Conservation (phyloP, 2,888 invertebrate species). For the Epiblema foenella region DNA sequence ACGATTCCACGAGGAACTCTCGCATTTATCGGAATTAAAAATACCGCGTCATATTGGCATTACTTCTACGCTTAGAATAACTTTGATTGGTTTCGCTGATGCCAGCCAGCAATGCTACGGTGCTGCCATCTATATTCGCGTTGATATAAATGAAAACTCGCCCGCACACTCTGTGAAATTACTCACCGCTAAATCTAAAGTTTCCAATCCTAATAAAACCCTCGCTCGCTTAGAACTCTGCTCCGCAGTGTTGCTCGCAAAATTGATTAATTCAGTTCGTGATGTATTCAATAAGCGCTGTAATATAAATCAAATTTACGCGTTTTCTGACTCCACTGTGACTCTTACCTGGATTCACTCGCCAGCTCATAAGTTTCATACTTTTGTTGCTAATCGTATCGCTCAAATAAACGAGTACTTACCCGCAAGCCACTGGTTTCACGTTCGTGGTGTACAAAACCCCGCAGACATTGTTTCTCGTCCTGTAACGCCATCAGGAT, state of each 20-base stretch:
- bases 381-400: conserved; percentile 7
- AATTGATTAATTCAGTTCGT: conserved; percentile 6
- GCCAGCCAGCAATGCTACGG: background rate
- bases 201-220: background rate
- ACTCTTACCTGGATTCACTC: conserved; percentile 19
- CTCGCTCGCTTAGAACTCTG: conserved; percentile 12
- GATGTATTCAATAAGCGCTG: conserved; percentile 1
- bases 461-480: conserved; percentile 18
- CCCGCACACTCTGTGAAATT: background rate
- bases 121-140: background rate
- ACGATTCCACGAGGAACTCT: background rate
- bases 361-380: conserved; percentile 7
- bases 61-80: background rate
- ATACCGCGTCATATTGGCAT: conserved; percentile 7
- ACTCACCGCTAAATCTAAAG: conserved; percentile 3
- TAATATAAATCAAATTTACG: conserved; percentile 14
- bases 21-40: background rate
- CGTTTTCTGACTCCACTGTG: conserved; percentile 13
- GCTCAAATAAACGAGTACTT: conserved; percentile 13
- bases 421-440: conserved; percentile 9
- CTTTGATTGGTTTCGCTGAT: background rate
- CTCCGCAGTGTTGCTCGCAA: conserved; percentile 9
- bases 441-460: conserved; percentile 10
- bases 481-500: conserved; percentile 20
- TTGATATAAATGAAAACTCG: background rate